A percentile compares a stretch with the other conserved stretches of the same genome.
phyloP scores from a whole-genome alignment of 2,113 vertebrate genomes.

The Salvator merianae region DNA sequence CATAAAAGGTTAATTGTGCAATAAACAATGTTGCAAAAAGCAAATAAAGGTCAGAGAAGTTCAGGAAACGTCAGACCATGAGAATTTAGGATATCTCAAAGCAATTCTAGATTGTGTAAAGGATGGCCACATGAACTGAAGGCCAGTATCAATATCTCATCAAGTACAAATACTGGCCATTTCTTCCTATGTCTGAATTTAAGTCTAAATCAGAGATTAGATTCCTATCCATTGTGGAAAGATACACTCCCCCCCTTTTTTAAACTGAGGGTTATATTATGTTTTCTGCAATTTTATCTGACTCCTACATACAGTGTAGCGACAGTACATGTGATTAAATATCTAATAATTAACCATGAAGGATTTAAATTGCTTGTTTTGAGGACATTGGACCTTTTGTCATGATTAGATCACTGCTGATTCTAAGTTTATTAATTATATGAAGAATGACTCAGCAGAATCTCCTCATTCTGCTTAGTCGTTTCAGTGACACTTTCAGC shows the following conservation, averaged over 20 bases:
- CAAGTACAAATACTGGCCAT: not conserved
- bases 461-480: not conserved
- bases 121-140: not conserved
- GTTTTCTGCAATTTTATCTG: not conserved
- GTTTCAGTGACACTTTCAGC: not conserved
- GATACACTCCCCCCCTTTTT: not conserved
- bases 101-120: not conserved
- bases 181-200: not conserved
- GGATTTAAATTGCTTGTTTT: not conserved
- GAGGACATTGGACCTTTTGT: constrained; percentile 55
- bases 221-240: not conserved
- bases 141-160: not conserved
- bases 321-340: constrained; percentile 40
- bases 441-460: constrained; percentile 27
- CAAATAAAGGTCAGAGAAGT: not conserved
- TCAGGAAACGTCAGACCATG: not conserved
- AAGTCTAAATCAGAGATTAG: not conserved
- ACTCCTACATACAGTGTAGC: not conserved
- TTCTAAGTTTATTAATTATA: constrained; percentile 1
- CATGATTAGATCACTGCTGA: constrained; percentile 33
- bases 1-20: not conserved
- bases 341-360: constrained; percentile 68
- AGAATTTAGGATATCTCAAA: constrained; percentile 15
- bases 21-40: not conserved
- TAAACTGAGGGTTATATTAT: not conserved